Base-by-base conservation (phyloP, 2,888 invertebrate genomes). In the Volucella inanis region DNA sequence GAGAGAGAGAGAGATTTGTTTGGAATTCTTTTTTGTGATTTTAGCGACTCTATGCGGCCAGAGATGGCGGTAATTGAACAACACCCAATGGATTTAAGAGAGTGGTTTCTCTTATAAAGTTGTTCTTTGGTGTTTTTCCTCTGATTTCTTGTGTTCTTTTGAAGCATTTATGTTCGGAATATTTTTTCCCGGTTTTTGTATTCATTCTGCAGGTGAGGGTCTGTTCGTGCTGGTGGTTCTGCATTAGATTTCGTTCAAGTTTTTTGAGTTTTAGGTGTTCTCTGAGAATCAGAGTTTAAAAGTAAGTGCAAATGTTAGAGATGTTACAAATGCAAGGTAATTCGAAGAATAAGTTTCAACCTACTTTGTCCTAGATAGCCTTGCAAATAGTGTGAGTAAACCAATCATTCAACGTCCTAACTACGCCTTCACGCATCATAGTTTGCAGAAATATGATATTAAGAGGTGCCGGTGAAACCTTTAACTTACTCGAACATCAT, bases 51-150 rank as follows among this genome's bases (percentile, higher is more conserved):
- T 0, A 8, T 14, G 70, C 55, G 80, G 75, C 61, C 45, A 57
- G 75, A 50, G 15, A 61, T 3, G 38, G 39, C 1, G 22, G 0
- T 22, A 50, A 10, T 57, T 75, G 65, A 84, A 84, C 84, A 80
- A 84, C 84, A 84, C 84, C 84, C 84, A 76, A 38, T 2, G 55
- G 54, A 0, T 22, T 59, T 55, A 76, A 84, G 84, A 84, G 84
- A 71, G 47, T 12, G 4, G 4, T 1, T 1, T 43, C 75, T 75
- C 74, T 74, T 65, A 59, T 57, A 75, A 10, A 3, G 2, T 11
- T 11, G 3, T 59, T 67, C 15, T 80, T 47, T 12, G 10, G 49
- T 41, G 3, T 49, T 38, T 47, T 10, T 12, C 3, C 11, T 49
- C 15, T 47, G 6, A 10, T 3, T 47, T 22, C 54, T 55, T 55